Evolutionary conservation across 1,140 invertebrate genomes (phyloP).

Genomic region (Odontomachus brunneus): DNA sequence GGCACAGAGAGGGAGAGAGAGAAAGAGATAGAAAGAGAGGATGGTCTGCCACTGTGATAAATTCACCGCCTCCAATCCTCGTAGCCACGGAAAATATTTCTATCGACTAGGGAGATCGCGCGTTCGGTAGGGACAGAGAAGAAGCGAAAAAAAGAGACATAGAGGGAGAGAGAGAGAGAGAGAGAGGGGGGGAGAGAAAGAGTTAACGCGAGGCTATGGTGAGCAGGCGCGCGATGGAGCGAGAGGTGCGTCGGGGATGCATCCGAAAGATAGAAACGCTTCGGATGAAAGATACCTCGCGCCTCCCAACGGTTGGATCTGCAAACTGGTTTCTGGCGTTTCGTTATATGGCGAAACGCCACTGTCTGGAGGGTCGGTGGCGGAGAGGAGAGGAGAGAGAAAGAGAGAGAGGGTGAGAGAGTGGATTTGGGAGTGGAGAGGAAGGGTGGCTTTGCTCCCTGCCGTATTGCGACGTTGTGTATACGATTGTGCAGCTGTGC

Average conservation of each 20-base stretch:
- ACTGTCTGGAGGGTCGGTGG: slow-evolving; percentile 35
- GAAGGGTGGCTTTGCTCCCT: slow-evolving; percentile 25
- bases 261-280: slow-evolving; percentile 51
- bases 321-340: slow-evolving; percentile 59
- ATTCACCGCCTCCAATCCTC: slow-evolving; percentile 55
- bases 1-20: not conserved
- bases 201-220: not conserved
- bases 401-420: not conserved
- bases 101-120: slow-evolving; percentile 55
- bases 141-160: not conserved
- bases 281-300: slow-evolving; percentile 43
- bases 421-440: not conserved
- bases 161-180: not conserved
- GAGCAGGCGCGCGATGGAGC: not conserved
- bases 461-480: slow-evolving; percentile 46
- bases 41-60: slow-evolving; percentile 58
- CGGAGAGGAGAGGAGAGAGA: not conserved
- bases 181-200: not conserved
- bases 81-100: slow-evolving; percentile 57
- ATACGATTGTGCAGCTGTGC: slow-evolving; percentile 50
- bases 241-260: not conserved
- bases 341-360: slow-evolving; percentile 57
- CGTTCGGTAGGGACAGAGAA: slow-evolving; percentile 1
- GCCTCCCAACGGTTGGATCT: slow-evolving; percentile 51
- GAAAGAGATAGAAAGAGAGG: slow-evolving; percentile 26